Base-by-base conservation (phyloP, 2,888 invertebrate species). In the Oligia strigilis region DNA sequence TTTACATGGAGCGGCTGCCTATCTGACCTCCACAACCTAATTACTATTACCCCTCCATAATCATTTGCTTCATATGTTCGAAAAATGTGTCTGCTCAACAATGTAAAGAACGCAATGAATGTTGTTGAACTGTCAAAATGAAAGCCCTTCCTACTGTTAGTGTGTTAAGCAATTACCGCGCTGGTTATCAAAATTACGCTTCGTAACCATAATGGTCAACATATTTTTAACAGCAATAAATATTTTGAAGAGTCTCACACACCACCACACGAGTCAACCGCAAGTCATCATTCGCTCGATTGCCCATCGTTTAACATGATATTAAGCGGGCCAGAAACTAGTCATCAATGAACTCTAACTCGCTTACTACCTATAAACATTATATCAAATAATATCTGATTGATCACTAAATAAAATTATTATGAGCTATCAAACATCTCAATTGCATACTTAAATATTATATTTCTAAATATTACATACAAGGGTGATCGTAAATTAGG, bases 351-450 rank as follows among this genome's bases (percentile, higher is more conserved):
- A 91, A 81, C 43, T 73, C 78, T 85, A 80, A 87, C 88, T 88
- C 82, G 84, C 52, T 77, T 88, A 90, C 86, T 87, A 76, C 83
- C 88, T 78, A 91, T 91, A 91, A 93, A 93, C 90, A 91, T 85
- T 83, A 86, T 87, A 89, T 89, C 87, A 91, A 91, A 91, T 90
- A 89, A 86, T 85, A 84, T 88, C 69, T 81, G 92, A 93, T 92
- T 90, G 92, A 93, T 90, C 84, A 85, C 72, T 58, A 85, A 80
- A 89, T 92, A 91, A 92, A 92, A 91, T 78, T 85, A 83, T 90
- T 90, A 92, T 76, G 90, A 90, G 65, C 90, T 78, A 91, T 92
- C 85, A 91, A 87, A 88, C 74, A 72, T 77, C 80, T 73, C 66
- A 86, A 87, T 77, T 86, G 78, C 66, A 77, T 80, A 82, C 75